A percentile compares a stretch with the other conserved stretches of the same genome.
phyloP scores from a whole-genome alignment of 1,140 invertebrate species.

The Diprion similis region DNA sequence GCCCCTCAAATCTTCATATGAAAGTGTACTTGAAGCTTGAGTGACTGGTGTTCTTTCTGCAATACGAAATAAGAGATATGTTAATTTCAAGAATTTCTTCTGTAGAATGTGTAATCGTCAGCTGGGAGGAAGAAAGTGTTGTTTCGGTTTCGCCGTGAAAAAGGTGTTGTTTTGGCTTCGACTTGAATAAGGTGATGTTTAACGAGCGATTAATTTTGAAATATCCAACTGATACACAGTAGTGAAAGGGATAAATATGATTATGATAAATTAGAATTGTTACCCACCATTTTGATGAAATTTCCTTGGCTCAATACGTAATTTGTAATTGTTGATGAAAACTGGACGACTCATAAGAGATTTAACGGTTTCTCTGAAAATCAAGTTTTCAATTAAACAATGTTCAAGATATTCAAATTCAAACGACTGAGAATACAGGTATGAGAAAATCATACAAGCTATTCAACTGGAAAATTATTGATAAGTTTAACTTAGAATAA shows the following conservation, averaged over 20 bases:
- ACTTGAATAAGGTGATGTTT: too few relatives aligned
- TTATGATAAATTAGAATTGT: background rate
- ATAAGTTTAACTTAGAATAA: too few relatives aligned
- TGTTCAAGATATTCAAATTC: too few relatives aligned
- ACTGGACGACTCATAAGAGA: conserved; percentile 36
- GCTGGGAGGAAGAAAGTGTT: too few relatives aligned
- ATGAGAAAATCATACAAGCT: conserved; percentile 5
- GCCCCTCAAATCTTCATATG: conserved; percentile 21
- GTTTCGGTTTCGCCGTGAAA: too few relatives aligned
- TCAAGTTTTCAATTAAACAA: conserved; percentile 25
- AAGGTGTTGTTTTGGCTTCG: too few relatives aligned
- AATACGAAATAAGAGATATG: background rate
- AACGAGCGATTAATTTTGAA: too few relatives aligned
- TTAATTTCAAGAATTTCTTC: too few relatives aligned
- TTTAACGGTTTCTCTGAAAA: conserved; percentile 37
- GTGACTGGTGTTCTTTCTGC: conserved; percentile 24
- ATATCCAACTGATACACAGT: too few relatives aligned
- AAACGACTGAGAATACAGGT: conserved; percentile 9
- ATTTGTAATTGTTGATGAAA: conserved; percentile 33
- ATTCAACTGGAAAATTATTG: background rate
- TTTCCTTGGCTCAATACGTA: conserved; percentile 37
- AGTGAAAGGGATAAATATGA: too few relatives aligned
- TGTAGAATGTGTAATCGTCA: too few relatives aligned
- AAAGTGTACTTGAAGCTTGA: conserved; percentile 29
- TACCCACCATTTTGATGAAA: conserved; percentile 21